Evolutionary conservation across 2,888 invertebrate species (phyloP).

Genomic region (Teleogryllus oceanicus): DNA sequence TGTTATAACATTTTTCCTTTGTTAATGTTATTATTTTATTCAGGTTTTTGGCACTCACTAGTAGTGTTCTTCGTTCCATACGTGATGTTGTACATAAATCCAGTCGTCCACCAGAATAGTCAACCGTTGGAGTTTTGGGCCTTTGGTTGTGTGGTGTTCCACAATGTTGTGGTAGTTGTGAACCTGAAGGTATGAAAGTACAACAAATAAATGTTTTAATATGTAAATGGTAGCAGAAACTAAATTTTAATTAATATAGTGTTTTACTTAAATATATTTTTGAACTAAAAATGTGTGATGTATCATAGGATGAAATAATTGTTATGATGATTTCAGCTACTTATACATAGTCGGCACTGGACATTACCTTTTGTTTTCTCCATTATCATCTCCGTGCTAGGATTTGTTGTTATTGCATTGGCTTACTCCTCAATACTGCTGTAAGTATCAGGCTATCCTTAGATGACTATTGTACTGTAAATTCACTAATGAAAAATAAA

Average conservation of each 20-base stretch:
- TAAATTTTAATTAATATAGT: background rate
- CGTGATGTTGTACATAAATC: conserved; percentile 48
- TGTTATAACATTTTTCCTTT: background rate
- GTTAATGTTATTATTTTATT: conserved; percentile 29
- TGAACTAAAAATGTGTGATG: background rate
- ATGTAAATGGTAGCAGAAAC: background rate
- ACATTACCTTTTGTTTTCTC: conserved; percentile 54
- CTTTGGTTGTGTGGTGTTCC: conserved; percentile 54
- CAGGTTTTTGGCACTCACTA: conserved; percentile 62
- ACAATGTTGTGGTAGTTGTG: conserved; percentile 55
- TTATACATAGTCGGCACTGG: conserved; percentile 60
- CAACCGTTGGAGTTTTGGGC: conserved; percentile 55
- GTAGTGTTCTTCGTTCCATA: conserved; percentile 59
- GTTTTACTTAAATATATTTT: no score
- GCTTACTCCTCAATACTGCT: conserved; percentile 54
- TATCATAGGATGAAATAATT: background rate
- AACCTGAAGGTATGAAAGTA: conserved; percentile 52
- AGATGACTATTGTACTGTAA: no score
- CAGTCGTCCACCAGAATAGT: conserved; percentile 53
- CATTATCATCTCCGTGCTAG: conserved; percentile 54
- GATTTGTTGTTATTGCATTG: conserved; percentile 55
- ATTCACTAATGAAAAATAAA: no score
- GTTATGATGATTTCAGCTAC: conserved; percentile 46
- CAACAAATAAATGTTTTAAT: background rate
- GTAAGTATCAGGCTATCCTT: background rate